Evolutionary conservation across 1,140 invertebrate genomes (phyloP), one percentile per base, ranked within the genome.

Genomic region (Trachymyrmex cornetzi): DNA sequence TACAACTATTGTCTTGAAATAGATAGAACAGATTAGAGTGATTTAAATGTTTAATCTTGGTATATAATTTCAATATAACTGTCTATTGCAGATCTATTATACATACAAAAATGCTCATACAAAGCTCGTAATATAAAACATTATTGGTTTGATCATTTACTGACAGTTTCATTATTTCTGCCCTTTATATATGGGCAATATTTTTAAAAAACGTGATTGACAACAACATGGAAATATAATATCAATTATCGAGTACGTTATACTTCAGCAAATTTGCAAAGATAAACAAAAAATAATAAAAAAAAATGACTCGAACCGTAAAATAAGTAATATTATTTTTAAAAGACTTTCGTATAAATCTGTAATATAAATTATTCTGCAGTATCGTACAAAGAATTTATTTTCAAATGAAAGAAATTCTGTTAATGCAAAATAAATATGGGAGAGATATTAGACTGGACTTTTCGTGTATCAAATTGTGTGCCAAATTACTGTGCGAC

Each of bases 401-500:
- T 19, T 57, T 57, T 30, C 27, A 30, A 55, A 53, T 6, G 5
- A 69, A 53, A 74, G 24, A 59, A 14, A 34, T 48, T 44, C 67
- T 22, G 5, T 67, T 66, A 34, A 61, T 55, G 67, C 22, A 38
- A 74, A 75, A 61, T 64, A 74, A 61, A 75, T 38, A 22, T 75
- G 19, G 14, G 11, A 81, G 24, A 44, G 30, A 14, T 14, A 22
- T 71, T 59, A n/a, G 24, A 22, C 12, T 11, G 27, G 14, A 48
- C 48, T 81, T 71, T 55, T 81, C 34, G 64, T 67, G 38, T 48
- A 69, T 82, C 34, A n/a, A n/a, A n/a, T n/a, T n/a, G 55, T 44
- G 55, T 84, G 80, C 55, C 38, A 61, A 84, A 61, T 74, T 75
- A 57, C 24, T 30, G 34, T 16, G 77, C 24, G 67, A 53, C 67